Base-by-base conservation (phyloP, 1,140 invertebrate species). In the Sarcophaga bullata region DNA sequence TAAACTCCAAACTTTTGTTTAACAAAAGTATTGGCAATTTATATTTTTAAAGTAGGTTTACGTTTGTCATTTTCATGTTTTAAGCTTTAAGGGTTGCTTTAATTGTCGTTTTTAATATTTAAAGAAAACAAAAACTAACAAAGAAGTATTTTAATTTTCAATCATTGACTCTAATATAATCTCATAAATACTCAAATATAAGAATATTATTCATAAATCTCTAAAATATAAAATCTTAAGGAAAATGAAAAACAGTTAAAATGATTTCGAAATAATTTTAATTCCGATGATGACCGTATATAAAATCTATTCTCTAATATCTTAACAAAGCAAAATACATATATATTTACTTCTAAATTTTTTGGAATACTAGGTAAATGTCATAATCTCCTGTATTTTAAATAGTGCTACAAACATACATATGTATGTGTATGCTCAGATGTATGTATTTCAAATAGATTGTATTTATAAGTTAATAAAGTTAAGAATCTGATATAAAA, bases 101-200 rank as follows among this genome's bases (percentile, higher is more conserved):
- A 52, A 6, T 10, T 37, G 25, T 37, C 25, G 25, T 37, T 37
- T 37, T 37, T 37, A 37, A 37, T 37, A 37, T 37, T 37, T 37
- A 37, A 37, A 37, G 25, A 37, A 37, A 37, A 37, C 25, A 37
- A 37, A 37, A 37, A 37, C 25, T 37, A 37, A 37, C 25, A 37
- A 37, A 37, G 25, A 37, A 37, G 25, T 37, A 37, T 37, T 37
- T 37, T 37, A 37, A 37, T 37, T 37, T 37, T 37, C 1, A 37
- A 37, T n/a, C 25, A 37, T 9, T 19, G 19, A 19, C 62, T 68
- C 62, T 25, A 68, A 68, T 68, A 68, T 68, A 68, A 68, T 68
- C 62, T 68, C 62, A 68, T 68, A 68, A 68, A 68, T 68, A 68
- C 62, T 68, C 62, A 68, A 68, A 68, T 25, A 68, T 68, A 37